A percentile compares a stretch with the other conserved stretches of the same genome.
Evolutionary conservation across 2,797 vertebrate species (phyloP).

Genomic region (Hylomyscus alleni): DNA sequence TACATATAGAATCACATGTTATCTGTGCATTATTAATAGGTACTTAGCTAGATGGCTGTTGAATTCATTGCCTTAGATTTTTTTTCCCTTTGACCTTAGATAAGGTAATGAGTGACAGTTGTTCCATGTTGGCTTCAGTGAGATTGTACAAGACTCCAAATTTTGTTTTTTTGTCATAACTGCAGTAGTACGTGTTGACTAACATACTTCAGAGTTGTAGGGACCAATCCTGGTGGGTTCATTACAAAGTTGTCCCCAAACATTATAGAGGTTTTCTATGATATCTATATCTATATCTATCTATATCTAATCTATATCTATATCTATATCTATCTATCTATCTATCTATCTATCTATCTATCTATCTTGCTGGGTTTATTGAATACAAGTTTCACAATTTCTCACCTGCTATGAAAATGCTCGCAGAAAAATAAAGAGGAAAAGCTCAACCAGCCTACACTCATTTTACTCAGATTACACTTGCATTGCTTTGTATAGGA

Average conservation of each 20-base stretch:
- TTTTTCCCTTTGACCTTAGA: background rate
- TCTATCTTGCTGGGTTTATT: background rate
- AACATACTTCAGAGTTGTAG: background rate
- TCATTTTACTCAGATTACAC: slow-evolving; percentile 22
- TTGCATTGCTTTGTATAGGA: slow-evolving; percentile 13
- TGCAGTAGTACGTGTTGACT: background rate
- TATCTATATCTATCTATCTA: too few relatives aligned
- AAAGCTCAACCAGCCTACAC: background rate
- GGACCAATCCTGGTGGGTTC: background rate
- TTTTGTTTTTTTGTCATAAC: slow-evolving; percentile 46
- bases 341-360: background rate
- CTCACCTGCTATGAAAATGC: background rate
- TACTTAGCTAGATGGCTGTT: slow-evolving; percentile 15
- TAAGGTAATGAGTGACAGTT: slow-evolving; percentile 11
- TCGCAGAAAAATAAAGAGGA: background rate
- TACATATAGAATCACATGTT: slow-evolving; percentile 6
- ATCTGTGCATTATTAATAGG: background rate
- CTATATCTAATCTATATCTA: too few relatives aligned
- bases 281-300: too few relatives aligned
- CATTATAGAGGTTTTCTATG: background rate
- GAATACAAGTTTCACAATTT: slow-evolving; percentile 14
- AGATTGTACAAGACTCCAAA: slow-evolving; percentile 10
- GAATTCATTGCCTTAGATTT: slow-evolving; percentile 14
- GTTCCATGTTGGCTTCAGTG: slow-evolving; percentile 16
- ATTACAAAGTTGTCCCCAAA: background rate